Conservation (phyloP, 35 echinoderm and acorn worm species). For the Apostichopus californicus region DNA sequence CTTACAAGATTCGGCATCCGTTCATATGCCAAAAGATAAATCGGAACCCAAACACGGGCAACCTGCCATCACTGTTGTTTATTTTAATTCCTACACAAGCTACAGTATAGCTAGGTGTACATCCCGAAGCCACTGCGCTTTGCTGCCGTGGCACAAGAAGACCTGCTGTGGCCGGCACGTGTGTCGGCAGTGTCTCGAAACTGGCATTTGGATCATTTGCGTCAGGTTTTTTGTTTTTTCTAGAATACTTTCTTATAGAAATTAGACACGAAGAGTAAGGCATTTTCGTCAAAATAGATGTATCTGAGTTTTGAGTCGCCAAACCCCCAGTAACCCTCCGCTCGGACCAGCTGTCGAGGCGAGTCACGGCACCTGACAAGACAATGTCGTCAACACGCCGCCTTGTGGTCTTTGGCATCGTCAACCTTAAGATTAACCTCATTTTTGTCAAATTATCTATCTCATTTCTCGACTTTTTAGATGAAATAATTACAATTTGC, state of each 20-base stretch:
- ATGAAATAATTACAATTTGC: slow-evolving; percentile 88
- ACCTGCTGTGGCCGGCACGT: slow-evolving; percentile 64
- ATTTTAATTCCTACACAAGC: slow-evolving; percentile 62
- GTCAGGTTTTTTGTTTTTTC: slow-evolving; percentile 48
- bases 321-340: background rate
- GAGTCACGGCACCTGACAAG: slow-evolving; percentile 46
- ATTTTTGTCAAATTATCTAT: slow-evolving; percentile 83
- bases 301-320: slow-evolving; percentile 26
- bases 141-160: background rate
- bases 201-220: slow-evolving; percentile 49
- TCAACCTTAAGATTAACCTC: slow-evolving; percentile 73
- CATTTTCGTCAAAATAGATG: slow-evolving; percentile 6
- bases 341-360: slow-evolving; percentile 29
- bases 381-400: slow-evolving; percentile 59
- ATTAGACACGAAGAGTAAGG: slow-evolving; percentile 37
- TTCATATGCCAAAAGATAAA: slow-evolving; percentile 51
- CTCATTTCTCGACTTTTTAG: slow-evolving; percentile 81
- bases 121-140: background rate
- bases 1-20: slow-evolving; percentile 51
- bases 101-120: slow-evolving; percentile 31
- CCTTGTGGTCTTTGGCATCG: slow-evolving; percentile 65
- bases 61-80: slow-evolving; percentile 44
- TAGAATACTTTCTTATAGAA: slow-evolving; percentile 38
- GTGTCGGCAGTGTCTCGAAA: slow-evolving; percentile 87
- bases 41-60: slow-evolving; percentile 56